phyloP scores from a whole-genome alignment of 2,888 invertebrate species.

The Ecliptopera silaceata region DNA sequence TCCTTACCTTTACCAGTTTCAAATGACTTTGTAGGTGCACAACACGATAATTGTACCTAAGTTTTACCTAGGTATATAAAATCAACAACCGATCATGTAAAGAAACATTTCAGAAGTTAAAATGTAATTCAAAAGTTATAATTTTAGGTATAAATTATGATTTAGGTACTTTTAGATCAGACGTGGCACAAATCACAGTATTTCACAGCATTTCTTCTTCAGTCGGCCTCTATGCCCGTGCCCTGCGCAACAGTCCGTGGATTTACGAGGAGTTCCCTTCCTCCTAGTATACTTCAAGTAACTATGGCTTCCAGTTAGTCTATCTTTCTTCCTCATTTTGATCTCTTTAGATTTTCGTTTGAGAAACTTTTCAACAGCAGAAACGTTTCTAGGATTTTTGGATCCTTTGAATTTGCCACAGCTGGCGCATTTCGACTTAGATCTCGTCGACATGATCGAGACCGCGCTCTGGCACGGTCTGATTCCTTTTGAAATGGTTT shows the following conservation, averaged over 20 bases:
- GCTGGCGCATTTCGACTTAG: slow-evolving; percentile 53
- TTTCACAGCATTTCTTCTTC: slow-evolving; percentile 44
- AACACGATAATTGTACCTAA: neutral
- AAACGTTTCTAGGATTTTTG: slow-evolving; percentile 42
- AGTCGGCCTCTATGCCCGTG: slow-evolving; percentile 68
- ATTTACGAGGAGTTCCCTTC: slow-evolving; percentile 45
- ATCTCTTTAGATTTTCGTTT: slow-evolving; percentile 60
- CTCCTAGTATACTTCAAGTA: slow-evolving; percentile 52
- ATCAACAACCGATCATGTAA: neutral
- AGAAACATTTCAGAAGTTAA: neutral
- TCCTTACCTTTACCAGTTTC: slow-evolving; percentile 9
- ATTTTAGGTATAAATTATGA: neutral
- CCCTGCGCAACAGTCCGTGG: slow-evolving; percentile 60
- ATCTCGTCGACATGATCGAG: slow-evolving; percentile 65
- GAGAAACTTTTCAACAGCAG: slow-evolving; percentile 54
- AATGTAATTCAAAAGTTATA: slow-evolving; percentile 1
- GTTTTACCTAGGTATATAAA: neutral
- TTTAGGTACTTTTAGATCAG: slow-evolving; percentile 3
- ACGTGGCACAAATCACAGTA: slow-evolving; percentile 41
- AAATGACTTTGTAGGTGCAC: slow-evolving; percentile 4
- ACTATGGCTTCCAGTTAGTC: slow-evolving; percentile 51
- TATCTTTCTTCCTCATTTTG: slow-evolving; percentile 57
- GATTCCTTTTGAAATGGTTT: slow-evolving; percentile 56
- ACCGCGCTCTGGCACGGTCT: slow-evolving; percentile 67
- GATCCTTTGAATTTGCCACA: slow-evolving; percentile 55